These are phyloP conservation scores for Willisornis vidua DNA, from an alignment of 2,113 vertebrate species.

Conservation along the genomic window DNA sequence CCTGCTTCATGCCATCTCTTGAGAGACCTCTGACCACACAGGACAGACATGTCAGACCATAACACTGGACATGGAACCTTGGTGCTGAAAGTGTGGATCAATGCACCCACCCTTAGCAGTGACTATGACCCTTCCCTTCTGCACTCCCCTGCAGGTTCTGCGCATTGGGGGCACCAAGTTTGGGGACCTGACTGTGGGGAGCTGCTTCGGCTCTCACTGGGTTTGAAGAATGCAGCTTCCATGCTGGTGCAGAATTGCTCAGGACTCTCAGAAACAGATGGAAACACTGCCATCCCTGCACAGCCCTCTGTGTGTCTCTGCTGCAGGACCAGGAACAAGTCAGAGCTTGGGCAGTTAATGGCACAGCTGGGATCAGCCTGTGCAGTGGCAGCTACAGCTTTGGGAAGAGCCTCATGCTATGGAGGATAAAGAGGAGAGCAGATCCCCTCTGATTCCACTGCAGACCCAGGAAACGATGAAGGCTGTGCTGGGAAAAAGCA, in stretches of 20 bases:
- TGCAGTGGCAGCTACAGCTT: fast-evolving
- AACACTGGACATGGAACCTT: not conserved
- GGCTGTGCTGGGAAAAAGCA: not conserved
- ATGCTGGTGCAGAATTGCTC: not conserved
- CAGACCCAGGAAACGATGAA: not conserved
- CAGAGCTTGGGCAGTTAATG: not conserved
- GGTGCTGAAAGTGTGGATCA: not conserved
- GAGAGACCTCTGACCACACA: not conserved
- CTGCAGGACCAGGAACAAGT: not conserved
- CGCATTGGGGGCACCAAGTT: not conserved
- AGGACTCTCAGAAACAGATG: not conserved
- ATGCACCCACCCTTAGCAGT: no score
- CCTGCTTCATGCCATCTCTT: not conserved
- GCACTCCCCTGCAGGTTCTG: not conserved
- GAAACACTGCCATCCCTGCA: not conserved
- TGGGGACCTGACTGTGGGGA: not conserved
- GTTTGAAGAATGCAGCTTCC: not conserved
- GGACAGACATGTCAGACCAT: not conserved
- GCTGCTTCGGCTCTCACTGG: not conserved
- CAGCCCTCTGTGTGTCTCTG: fast-evolving
- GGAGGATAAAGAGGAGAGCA: not conserved
- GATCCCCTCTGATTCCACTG: not conserved
- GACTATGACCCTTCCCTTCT: not conserved
- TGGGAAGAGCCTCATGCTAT: not conserved
- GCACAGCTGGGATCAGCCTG: not conserved